Evolutionary conservation across 2,888 invertebrate genomes (phyloP), one percentile per base, ranked within the genome.

Genomic region (Caenorhabditis angaria): DNA sequence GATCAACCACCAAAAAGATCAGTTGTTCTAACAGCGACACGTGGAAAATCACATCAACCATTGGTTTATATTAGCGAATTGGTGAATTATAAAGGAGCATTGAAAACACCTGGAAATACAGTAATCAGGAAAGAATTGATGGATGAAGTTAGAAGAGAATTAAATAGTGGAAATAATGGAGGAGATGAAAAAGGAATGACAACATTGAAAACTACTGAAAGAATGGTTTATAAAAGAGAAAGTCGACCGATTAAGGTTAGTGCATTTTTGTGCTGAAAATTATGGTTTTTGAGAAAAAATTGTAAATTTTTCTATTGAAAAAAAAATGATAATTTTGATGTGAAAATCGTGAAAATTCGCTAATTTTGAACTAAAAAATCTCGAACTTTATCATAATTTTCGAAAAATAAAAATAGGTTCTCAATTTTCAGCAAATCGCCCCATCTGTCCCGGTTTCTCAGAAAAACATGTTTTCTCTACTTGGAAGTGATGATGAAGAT

Each of bases 1-100:
- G 97, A 97, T 89, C 92, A 92, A 24, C 96, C 96, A 87, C 97
- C 97, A 0, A 95, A 96, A 88, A 91, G 95, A 75, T 97, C 96
- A 89, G 93, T 97, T 3, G 88, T 89, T 4, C 88, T 88, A 22
- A 88, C 88, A 5, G 89, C 89, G n/a, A 68, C 80, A 61, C 88
- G 82, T 25, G 78, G 79, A 25, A 65, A 69, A 25, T 68, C 73
- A 14, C 70, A 74, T 47, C 59, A 65, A 20, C 82, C 82, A 2
- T 57, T 75, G 12, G 61, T 81, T 18, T 63, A 80, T 8, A 76
- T 81, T 29, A 70, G 73, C 6, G 74, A 77, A 0, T 56, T 81
- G 24, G 61, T 72, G 55, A 81, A 80, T 60, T 81, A 70, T 63
- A 75, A 76, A 32, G 71, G 75, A 14, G 75, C 75, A 18, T 47